These are phyloP conservation scores for Lerema accius DNA, from an alignment of 1,140 invertebrate genomes.

Conservation along the genomic window DNA sequence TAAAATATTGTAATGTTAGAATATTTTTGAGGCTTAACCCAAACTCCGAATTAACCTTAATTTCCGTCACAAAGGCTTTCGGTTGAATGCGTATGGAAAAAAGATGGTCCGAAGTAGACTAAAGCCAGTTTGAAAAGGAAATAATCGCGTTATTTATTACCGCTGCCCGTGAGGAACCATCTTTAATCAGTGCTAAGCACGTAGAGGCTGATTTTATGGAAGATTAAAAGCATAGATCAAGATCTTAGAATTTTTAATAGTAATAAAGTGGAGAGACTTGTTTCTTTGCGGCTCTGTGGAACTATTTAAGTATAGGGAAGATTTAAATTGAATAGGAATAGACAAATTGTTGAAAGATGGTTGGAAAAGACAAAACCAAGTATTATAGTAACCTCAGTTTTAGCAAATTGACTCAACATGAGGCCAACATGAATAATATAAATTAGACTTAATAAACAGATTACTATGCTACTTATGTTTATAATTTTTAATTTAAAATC, in stretches of 20 bases:
- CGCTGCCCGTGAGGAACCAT: constrained; percentile 58
- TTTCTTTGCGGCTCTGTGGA: neutral
- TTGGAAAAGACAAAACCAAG: neutral
- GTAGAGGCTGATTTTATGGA: constrained; percentile 69
- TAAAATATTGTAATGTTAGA: constrained; percentile 11
- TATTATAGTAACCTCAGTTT: too few relatives aligned
- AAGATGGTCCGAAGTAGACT: constrained; percentile 51
- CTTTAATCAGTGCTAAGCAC: constrained; percentile 76
- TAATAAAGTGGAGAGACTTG: constrained; percentile 44
- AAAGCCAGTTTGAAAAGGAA: constrained; percentile 72
- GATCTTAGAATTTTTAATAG: constrained; percentile 58
- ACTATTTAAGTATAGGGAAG: neutral
- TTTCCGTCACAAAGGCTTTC: constrained; percentile 65
- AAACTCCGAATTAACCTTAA: constrained; percentile 41
- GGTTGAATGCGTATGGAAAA: constrained; percentile 58
- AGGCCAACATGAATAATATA: constrained; percentile 14
- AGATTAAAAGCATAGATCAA: constrained; percentile 72
- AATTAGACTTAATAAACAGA: constrained; percentile 50
- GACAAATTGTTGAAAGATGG: neutral
- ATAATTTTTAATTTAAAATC: constrained; percentile 43
- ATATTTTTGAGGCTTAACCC: constrained; percentile 27
- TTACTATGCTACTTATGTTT: constrained; percentile 43
- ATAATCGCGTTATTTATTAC: constrained; percentile 81
- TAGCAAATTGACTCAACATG: neutral
- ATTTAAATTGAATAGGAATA: neutral